A percentile compares a stretch with the other conserved stretches of the same genome.
phyloP scores from a whole-genome alignment of 1,140 invertebrate genomes.

The Apis mellifera region DNA sequence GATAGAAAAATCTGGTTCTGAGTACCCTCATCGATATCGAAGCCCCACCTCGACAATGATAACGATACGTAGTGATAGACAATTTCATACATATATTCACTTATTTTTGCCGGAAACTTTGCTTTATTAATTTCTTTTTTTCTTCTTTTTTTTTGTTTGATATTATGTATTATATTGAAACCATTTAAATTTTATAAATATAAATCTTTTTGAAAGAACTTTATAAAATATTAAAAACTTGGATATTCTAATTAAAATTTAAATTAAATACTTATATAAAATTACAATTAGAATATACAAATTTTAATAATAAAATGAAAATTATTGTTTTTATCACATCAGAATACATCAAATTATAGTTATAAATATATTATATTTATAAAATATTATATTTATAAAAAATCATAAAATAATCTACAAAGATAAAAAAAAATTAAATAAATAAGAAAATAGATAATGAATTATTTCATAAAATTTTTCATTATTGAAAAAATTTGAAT shows the following conservation, averaged over 20 bases:
- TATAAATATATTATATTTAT: neutral
- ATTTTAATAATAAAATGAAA: too few relatives aligned
- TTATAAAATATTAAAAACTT: neutral
- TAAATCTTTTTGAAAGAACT: neutral
- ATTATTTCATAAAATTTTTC: neutral
- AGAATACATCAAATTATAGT: neutral
- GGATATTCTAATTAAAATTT: neutral
- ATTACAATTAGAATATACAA: neutral
- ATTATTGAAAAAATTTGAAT: neutral
- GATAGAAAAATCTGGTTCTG: conserved; percentile 76
- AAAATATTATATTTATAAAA: neutral
- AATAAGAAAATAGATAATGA: neutral
- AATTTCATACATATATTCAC: conserved; percentile 40
- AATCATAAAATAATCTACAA: neutral
- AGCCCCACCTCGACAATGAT: conserved; percentile 77
- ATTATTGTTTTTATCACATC: too few relatives aligned
- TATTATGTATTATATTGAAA: neutral
- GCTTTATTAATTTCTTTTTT: neutral
- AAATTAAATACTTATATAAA: too few relatives aligned
- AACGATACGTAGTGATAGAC: conserved; percentile 72
- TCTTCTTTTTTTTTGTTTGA: too few relatives aligned
- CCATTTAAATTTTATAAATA: neutral
- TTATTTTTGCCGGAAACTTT: conserved; percentile 20
- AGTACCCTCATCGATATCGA: conserved; percentile 75
- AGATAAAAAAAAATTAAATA: conserved; percentile 10